phyloP scores from a whole-genome alignment of 2,797 vertebrate species.

The Pseudochirops cupreus region DNA sequence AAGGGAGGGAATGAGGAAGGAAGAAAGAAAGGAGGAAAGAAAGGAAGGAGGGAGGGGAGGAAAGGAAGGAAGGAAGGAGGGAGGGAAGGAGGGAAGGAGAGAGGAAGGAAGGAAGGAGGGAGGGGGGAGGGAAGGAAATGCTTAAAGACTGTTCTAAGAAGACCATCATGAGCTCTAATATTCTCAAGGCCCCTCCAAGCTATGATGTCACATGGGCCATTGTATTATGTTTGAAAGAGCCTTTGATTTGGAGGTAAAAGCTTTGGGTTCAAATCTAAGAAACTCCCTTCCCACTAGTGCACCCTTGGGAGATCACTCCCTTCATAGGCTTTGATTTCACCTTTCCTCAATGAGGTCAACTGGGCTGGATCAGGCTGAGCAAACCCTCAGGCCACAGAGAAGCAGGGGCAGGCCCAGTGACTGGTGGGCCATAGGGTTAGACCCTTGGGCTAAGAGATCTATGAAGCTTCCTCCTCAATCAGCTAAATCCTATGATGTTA shows the following conservation, averaged over 20 bases:
- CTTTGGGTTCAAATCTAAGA: background rate
- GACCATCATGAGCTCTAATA: background rate
- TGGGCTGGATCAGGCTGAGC: no score
- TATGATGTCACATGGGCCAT: background rate
- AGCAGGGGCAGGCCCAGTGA: no score
- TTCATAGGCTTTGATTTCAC: fast-evolving
- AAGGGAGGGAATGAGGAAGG: no score
- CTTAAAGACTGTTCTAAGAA: background rate
- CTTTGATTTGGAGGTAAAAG: no score
- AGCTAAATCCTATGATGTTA: no score
- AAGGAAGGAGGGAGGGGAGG: background rate
- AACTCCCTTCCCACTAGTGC: background rate
- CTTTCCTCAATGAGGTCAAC: background rate
- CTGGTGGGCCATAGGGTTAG: no score
- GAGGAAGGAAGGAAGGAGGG: background rate
- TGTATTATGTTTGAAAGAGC: background rate
- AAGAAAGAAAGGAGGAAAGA: fast-evolving
- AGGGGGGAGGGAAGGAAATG: background rate
- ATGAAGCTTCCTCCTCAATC: background rate
- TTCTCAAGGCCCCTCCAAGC: background rate
- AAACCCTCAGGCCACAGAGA: background rate
- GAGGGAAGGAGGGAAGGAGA: no score
- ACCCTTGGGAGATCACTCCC: background rate
- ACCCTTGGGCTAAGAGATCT: background rate
- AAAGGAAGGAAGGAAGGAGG: background rate